phyloP scores from a whole-genome alignment of 2,888 invertebrate species.

The Dynastes tityus region DNA sequence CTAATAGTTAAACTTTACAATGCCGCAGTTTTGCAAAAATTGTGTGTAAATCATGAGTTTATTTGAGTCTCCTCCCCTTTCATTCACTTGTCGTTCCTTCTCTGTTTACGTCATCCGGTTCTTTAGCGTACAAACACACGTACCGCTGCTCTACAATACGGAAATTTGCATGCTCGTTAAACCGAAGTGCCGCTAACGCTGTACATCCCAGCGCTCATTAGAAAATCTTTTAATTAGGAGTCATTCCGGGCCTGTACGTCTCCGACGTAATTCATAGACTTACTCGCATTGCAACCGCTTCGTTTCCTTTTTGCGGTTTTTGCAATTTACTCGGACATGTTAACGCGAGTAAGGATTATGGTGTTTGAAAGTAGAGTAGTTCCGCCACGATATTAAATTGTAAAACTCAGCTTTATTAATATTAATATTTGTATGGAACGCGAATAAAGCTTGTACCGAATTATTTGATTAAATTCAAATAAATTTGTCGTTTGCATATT shows the following conservation, averaged over 20 bases:
- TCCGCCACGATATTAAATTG: not conserved
- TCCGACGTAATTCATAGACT: not conserved
- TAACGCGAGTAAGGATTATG: not conserved
- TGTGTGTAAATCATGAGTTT: too few species aligned
- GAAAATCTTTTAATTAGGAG: constrained; percentile 44
- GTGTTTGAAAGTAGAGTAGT: not conserved
- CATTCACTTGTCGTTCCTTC: not conserved
- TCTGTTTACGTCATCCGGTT: not conserved
- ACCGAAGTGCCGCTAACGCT: constrained; percentile 10
- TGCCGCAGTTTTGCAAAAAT: too few species aligned
- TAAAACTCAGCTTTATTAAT: not conserved
- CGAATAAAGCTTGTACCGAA: not conserved
- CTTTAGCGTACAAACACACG: not conserved
- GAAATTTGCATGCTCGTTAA: constrained; percentile 45
- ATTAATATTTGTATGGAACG: not conserved
- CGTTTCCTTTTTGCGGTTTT: not conserved
- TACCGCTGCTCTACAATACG: constrained; percentile 7
- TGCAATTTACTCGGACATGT: not conserved
- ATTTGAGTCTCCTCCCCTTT: not conserved
- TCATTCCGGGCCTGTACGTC: constrained; percentile 15
- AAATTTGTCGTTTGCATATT: not conserved
- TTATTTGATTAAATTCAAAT: not conserved
- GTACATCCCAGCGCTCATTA: constrained; percentile 22
- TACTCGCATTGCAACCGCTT: not conserved
- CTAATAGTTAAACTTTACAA: too few species aligned